Base-by-base conservation (phyloP, 2,888 invertebrate genomes). In the Cecidostiba fungosa region DNA sequence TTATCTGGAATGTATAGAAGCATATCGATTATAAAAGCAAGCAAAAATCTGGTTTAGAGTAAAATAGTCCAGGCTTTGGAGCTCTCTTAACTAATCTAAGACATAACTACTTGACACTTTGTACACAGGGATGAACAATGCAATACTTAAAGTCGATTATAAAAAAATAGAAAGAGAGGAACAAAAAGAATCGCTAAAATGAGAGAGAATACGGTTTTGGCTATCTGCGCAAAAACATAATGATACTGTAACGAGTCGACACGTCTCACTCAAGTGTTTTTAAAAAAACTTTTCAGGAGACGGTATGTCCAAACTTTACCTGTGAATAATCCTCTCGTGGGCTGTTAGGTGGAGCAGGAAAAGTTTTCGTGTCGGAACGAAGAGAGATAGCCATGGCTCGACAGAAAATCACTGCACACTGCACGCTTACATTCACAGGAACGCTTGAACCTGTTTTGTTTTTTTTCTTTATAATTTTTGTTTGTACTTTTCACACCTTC, bases 261-360 rank as follows among this genome's bases (percentile, higher is more conserved):
- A 66, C 12, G 77, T 77, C 10, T 54, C 36, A 26, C 73, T 77
- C 29, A 77, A 72, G n/a, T 66, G n/a, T 66, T 66, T 81, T 80
- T 47, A 43, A 54, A 76, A 85, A 47, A 84, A 73, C 81, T 77
- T 86, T 85, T 43, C 89, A 90, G 89, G 90, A 86, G 86, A 88
- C 88, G 87, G 87, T 88, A 88, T 90, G 89, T 89, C 90, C 88
- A 90, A 90, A 88, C 88, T 90, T 90, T 90, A 88, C 89, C 90
- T 89, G 88, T 90, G 90, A 86, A 81, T 72, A 69, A 39, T 43
- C 80, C 69, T 76, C 70, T 79, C 62, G 77, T 86, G 85, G 29
- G 70, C 79, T 85, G 69, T 74, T 86, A 86, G 73, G 73, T 29
- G 84, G 73, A 86, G 69, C 86, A 84, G 81, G 10, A 70, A 84